These are phyloP conservation scores for Chelmon rostratus DNA, from an alignment of 2,797 vertebrate genomes.

Conservation along the genomic window DNA sequence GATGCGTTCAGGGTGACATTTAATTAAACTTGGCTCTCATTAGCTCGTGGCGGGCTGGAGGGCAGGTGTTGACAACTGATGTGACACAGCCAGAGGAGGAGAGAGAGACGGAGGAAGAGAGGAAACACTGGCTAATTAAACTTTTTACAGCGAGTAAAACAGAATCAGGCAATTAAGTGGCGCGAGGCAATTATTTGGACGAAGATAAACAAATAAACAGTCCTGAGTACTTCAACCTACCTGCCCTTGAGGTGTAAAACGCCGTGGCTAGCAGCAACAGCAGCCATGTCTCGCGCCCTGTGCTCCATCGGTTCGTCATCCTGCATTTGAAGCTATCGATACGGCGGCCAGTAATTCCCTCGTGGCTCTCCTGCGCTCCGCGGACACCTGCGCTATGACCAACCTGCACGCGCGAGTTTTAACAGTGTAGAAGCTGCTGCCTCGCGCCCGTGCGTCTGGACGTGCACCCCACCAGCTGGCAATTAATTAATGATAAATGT, in stretches of 20 bases:
- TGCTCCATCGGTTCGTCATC: constrained; percentile 68
- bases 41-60: neutral
- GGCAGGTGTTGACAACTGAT: constrained; percentile 44
- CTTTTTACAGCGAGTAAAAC: neutral
- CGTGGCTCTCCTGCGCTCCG: constrained; percentile 26
- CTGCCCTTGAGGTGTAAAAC: constrained; percentile 64
- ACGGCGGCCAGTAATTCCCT: constrained; percentile 7
- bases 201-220: neutral
- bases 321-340: constrained; percentile 35
- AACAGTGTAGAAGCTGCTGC: neutral
- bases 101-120: neutral
- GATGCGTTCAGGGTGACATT: neutral
- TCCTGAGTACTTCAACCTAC: constrained; percentile 54
- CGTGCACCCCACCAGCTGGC: constrained; percentile 28
- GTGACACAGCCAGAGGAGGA: constrained; percentile 11
- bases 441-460: neutral
- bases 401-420: constrained; percentile 18
- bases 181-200: neutral
- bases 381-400: constrained; percentile 59
- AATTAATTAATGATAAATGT: constrained; percentile 15
- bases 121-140: neutral
- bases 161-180: neutral
- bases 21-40: constrained; percentile 10
- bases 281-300: constrained; percentile 47
- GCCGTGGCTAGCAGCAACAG: constrained; percentile 56